Base-by-base conservation (phyloP, 2,888 invertebrate genomes). In the Cotesia congregata region DNA sequence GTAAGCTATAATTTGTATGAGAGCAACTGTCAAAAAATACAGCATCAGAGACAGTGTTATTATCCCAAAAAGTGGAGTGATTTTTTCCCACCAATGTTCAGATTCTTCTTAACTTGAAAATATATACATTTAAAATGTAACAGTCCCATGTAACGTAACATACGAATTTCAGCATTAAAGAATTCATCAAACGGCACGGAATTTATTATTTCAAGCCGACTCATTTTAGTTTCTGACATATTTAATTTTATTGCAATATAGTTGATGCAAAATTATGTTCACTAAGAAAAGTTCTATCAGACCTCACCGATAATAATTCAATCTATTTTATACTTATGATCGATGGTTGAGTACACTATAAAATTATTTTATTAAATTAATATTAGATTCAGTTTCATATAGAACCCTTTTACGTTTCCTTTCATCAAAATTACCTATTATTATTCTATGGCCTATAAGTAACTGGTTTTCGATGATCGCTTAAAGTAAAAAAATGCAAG, bases 71-170 rank as follows among this genome's bases (percentile, higher is more conserved):
- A 50, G 50, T 50, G 50, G 50, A 12, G 50, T 50, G 12, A 50
- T 50, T 50, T 50, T 68, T 68, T 68, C 68, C 68, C 68, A 68
- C 68, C 68, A 68, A 6, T 40, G 15, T 15, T n/a, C 17, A 9
- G 9, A 17, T 40, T 17, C 17, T 17, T 50, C 17, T 5, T 15
- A 1, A 68, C 40, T 20, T 17, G 68, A 17, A 17, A 68, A 68
- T 7, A 41, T 7, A 41, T 15, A 6, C 6, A 1, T 40, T 40
- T 40, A 7, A 68, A 41, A 17, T 17, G 40, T 68, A 17, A 15
- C 68, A 68, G 17, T 9, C 68, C 41, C 68, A 68, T 68, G 3
- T 1, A 68, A 7, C 68, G 68, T 5, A 68, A 68, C 6, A 68
- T 68, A 6, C 7, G 40, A 15, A 68, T 20, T 2, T 68, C 41